A percentile compares a stretch with the other conserved stretches of the same genome.
Conservation (phyloP, 1,140 invertebrate genomes). For the Sinella curviseta region DNA sequence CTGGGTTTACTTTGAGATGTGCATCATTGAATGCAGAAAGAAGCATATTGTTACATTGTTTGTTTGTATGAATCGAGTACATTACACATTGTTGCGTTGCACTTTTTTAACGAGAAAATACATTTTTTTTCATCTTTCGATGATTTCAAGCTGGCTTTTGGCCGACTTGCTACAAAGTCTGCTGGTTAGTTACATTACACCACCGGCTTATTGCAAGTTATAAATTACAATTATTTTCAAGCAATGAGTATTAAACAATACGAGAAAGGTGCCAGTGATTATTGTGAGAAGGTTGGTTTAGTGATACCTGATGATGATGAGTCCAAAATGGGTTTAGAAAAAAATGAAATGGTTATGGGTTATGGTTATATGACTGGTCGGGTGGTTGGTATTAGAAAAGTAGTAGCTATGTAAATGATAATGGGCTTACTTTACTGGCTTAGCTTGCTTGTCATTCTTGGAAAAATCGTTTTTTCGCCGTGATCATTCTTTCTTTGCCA, state of each 20-base stretch:
- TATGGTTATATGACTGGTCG: not conserved
- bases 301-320: too few species aligned
- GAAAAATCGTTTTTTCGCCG: not conserved
- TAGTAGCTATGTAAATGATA: not conserved
- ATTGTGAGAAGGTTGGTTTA: not conserved
- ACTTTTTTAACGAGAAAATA: not conserved
- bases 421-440: not conserved
- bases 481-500: not conserved
- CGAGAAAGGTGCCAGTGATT: not conserved
- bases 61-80: too few species aligned
- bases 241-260: not conserved
- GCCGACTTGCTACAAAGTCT: not conserved
- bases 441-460: not conserved
- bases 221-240: not conserved
- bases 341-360: not conserved
- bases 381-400: not conserved
- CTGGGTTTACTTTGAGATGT: too few species aligned
- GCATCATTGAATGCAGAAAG: too few species aligned
- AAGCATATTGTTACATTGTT: too few species aligned
- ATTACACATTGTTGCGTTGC: too few species aligned
- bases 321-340: not conserved
- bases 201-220: too few species aligned
- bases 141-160: not conserved
- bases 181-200: not conserved
- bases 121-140: not conserved